Evolutionary conservation across 2,797 vertebrate genomes (phyloP), one percentile per base, ranked within the genome.

Genomic region (Onychomys leucogaster): DNA sequence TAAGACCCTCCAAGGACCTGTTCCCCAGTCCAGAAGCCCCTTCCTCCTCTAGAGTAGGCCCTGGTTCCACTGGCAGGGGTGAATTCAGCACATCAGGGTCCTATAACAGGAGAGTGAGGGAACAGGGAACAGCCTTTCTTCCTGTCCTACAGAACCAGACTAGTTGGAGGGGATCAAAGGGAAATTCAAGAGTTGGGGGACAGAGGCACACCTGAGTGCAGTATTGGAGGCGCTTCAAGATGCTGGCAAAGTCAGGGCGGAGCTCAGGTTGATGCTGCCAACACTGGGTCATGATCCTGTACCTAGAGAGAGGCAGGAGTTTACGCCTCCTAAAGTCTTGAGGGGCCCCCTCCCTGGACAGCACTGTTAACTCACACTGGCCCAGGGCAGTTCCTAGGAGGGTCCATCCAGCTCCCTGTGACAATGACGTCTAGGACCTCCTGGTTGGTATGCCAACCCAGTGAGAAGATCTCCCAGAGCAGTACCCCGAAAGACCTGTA

Each of bases 381-480:
- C 80, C 99, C 99, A 0, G 99, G 99, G 77, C 99, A 99, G 94
- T 98, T 99, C 97, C 99, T 99, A 17, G 99, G 99, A 84, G 99
- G 99, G 97, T 99, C 99, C 99, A 99, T 99, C 94, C 99, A 98
- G 90, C 99, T 99, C 94, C 99, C 99, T n/a, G 99, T 99, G 77
- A 99, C 99, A 90, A 99, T 99, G 96, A 99, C 99, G 98, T 99
- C 99, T 97, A 99, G 98, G 61, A 99, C 99, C 98, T 99, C 99
- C 96, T 99, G 99, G 97, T 99, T 99, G 98, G 99, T 99, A 98
- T 96, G 97, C 92, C 99, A 99, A 52, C 99, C 99, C 97, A 99
- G 98, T 59, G 99, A 99, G 96, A 99, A 99, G 97, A 99, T 99
- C 98, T 99, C 99, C 99, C 99, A 99, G n/a, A 99, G 99, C 85